Conservation (phyloP, 1,140 invertebrate species). For the Medauroidea extradentata region DNA sequence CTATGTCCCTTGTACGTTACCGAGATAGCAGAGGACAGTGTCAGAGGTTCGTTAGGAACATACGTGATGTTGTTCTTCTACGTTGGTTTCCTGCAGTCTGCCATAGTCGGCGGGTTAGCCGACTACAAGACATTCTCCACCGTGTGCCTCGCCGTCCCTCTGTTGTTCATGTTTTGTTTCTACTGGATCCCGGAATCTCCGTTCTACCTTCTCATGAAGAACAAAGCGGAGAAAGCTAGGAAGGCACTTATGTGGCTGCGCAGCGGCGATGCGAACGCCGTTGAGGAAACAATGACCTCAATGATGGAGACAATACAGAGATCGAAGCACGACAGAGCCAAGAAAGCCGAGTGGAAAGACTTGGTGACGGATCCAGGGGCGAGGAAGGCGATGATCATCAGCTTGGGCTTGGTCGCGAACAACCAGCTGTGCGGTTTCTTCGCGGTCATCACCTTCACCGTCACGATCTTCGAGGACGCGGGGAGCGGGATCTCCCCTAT, state of each 20-base stretch:
- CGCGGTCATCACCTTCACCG: conserved; percentile 47
- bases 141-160: conserved; percentile 40
- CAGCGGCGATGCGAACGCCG: conserved; percentile 10
- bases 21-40: conserved; percentile 52
- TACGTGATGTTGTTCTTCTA: conserved; percentile 49
- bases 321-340: no score
- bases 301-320: no score
- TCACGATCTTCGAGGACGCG: conserved; percentile 52
- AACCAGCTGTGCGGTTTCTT: conserved; percentile 44
- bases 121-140: conserved; percentile 46
- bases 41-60: conserved; percentile 52
- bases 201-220: conserved; percentile 39
- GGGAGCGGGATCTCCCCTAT: conserved; percentile 45
- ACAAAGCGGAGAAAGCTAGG: conserved; percentile 34
- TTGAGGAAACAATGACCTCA: background rate
- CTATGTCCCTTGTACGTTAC: conserved; percentile 50
- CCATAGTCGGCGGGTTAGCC: conserved; percentile 49
- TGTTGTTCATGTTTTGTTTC: conserved; percentile 45
- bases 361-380: conserved; percentile 47
- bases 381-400: conserved; percentile 43
- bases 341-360: background rate
- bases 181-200: conserved; percentile 58
- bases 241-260: conserved; percentile 43
- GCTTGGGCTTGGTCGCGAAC: conserved; percentile 41
- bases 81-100: conserved; percentile 52